Conservation (phyloP, 2,797 vertebrate genomes). For the Mormyrops boulengeri region DNA sequence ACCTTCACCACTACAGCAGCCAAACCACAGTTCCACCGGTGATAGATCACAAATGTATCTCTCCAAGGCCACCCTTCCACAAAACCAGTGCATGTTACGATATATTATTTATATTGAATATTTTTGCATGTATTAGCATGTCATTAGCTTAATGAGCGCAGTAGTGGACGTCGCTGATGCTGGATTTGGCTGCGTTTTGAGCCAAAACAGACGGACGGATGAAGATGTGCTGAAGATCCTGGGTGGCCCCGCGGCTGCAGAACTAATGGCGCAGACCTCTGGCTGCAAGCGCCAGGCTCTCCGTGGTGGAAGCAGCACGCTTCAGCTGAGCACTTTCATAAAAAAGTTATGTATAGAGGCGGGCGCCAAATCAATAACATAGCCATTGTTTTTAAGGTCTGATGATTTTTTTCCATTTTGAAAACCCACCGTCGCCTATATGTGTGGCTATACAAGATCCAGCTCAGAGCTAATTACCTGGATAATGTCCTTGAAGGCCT, state of each 20-base stretch:
- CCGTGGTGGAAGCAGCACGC: not conserved
- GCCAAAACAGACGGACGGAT: not conserved
- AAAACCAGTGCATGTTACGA: constrained; percentile 7
- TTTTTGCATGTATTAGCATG: constrained; percentile 17
- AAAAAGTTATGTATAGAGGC: not conserved
- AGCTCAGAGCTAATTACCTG: constrained; percentile 1
- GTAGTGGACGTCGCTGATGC: not conserved
- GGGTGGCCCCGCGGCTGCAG: not conserved
- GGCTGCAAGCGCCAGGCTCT: not conserved
- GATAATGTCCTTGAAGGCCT: not conserved
- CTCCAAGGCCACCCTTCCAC: not conserved
- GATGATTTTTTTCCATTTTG: not conserved
- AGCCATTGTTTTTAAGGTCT: not conserved
- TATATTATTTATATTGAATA: constrained; percentile 18
- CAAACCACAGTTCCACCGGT: not conserved
- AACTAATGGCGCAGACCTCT: not conserved
- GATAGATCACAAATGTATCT: constrained; percentile 1
- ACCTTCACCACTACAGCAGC: not conserved
- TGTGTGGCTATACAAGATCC: not conserved
- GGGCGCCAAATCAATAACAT: not conserved
- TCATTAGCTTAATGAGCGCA: not conserved
- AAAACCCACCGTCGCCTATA: not conserved
- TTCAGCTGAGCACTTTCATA: not conserved
- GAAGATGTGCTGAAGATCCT: not conserved
- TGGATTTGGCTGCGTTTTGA: not conserved